These are phyloP conservation scores for Gymnodraco acuticeps DNA, from an alignment of 2,797 vertebrate species.

Conservation along the genomic window DNA sequence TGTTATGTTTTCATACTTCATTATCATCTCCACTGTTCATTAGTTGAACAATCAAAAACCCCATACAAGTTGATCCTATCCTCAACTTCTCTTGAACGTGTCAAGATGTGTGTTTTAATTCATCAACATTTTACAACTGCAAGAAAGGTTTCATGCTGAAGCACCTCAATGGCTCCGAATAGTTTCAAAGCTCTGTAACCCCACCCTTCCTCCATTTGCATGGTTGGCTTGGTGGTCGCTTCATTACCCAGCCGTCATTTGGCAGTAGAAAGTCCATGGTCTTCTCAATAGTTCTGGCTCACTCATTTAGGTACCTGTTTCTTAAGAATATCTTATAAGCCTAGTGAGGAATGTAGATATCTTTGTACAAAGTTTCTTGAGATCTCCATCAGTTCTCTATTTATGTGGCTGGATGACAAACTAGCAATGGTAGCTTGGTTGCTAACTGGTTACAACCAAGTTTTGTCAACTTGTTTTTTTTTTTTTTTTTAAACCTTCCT, in stretches of 20 bases:
- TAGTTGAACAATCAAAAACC: background rate
- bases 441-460: no score
- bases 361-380: no score
- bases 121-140: background rate
- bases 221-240: background rate
- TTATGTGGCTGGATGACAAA: no score
- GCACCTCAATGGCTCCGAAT: slow-evolving; percentile 19
- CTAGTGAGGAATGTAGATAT: no score
- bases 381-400: no score
- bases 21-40: background rate
- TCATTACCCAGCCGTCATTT: background rate
- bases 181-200: slow-evolving; percentile 6
- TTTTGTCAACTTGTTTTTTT: no score
- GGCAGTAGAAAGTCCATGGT: background rate
- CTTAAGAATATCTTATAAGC: background rate
- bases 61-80: background rate
- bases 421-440: no score
- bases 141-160: background rate
- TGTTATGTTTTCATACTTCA: background rate
- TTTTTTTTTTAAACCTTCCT: no score
- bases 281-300: background rate
- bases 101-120: background rate
- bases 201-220: background rate
- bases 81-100: background rate
- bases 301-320: background rate